Evolutionary conservation across 2,888 invertebrate species (phyloP), one percentile per base, ranked within the genome.

Genomic region (Plebejus argus): DNA sequence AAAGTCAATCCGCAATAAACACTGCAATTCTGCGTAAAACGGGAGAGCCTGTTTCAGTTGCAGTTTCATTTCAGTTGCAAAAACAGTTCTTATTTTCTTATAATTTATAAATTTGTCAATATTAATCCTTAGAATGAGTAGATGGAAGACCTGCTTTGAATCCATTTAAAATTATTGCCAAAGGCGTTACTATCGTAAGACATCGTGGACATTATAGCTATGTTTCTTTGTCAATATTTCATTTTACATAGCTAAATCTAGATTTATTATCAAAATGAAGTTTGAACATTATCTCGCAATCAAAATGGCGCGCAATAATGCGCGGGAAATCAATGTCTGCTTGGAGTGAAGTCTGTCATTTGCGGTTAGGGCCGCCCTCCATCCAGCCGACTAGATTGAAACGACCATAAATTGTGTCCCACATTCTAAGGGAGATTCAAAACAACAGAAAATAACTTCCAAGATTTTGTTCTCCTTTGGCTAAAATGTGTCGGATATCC

Each of bases 261-360:
- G 20, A 58, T 7, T 58, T 20, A 58, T 58, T 8, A 58, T 8
- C 10, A 20, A 58, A 58, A 58, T 61, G 61, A 61, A 23, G 20
- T 20, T 23, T 61, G 8, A 61, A 61, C 23, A 61, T 61, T 66
- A 66, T 66, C 28, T 28, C 12, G 61, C 15, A 66, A 66, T 66
- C 66, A 66, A 66, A 66, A 33, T 66, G 28, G 66, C 66, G 28
- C 66, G 28, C 66, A 23, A 66, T 28, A 66, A 28, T 66, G 66
- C 66, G 66, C 66, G 66, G 61, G 66, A 66, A 66, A 66, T 66
- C 66, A 66, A 33, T 66, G 66, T 66, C 66, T 20, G 28, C 0
- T 66, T 66, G 66, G 66, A 66, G 66, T 28, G 66, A 66, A 28
- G 66, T 33, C 66, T 66, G 66, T 66, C 66, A 66, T 66, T 66